Conservation (phyloP, 2,797 vertebrate species). For the Microtus californicus region DNA sequence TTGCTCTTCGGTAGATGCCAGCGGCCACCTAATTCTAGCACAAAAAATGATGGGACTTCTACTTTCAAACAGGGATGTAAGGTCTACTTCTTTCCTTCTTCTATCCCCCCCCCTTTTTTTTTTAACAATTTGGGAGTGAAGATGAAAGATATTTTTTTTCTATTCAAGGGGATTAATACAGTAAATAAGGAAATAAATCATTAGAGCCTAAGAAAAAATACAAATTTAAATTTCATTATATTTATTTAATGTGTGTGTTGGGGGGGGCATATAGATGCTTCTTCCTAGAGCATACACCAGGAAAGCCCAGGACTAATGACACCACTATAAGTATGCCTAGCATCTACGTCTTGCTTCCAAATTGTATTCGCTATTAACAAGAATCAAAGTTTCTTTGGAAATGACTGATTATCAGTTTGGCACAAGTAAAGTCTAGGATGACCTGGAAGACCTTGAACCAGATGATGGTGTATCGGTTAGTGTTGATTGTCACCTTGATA, state of each 20-base stretch:
- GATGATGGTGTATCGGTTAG: not conserved
- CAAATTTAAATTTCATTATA: not conserved
- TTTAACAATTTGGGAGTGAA: not conserved
- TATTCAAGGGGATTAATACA: not conserved
- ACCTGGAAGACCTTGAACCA: not conserved
- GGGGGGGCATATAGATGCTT: not conserved
- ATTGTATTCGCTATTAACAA: not conserved
- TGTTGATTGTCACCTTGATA: not conserved
- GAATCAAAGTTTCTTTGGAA: not conserved
- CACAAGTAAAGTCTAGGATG: not conserved
- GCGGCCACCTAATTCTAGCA: not conserved
- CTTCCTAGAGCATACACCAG: not conserved
- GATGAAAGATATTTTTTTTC: not conserved
- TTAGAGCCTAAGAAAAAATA: not conserved
- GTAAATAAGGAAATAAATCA: not conserved
- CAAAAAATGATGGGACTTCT: not conserved
- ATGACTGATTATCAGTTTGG: not conserved
- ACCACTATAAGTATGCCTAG: not conserved
- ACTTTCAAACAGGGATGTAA: not conserved
- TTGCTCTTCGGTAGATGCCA: not conserved
- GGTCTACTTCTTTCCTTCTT: not conserved
- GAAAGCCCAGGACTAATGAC: not conserved
- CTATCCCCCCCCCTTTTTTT: not conserved
- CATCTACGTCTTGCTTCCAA: not conserved
- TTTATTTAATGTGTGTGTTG: not conserved